Evolutionary conservation across 2,113 vertebrate species (phyloP).

Genomic region (Sander vitreus): DNA sequence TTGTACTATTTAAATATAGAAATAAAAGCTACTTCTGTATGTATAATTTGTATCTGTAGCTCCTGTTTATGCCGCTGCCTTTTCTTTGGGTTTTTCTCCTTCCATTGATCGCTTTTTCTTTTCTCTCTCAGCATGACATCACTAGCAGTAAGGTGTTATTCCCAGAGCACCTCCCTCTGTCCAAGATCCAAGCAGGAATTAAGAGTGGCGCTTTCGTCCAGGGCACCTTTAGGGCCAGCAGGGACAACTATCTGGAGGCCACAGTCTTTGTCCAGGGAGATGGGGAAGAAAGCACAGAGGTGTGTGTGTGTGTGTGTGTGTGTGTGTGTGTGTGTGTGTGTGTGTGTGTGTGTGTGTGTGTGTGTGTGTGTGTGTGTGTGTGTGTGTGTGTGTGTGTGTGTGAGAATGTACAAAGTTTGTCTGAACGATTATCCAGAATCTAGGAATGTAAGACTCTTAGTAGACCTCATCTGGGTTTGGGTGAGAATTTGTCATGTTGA

Average conservation of each 20-base stretch:
- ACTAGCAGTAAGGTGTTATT: constrained; percentile 91
- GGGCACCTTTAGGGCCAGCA: constrained; percentile 93
- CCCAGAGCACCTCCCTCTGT: constrained; percentile 94
- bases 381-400: not conserved
- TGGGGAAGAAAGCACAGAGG: constrained; percentile 90
- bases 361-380: not conserved
- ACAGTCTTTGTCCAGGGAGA: constrained; percentile 95
- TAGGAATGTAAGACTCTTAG: not conserved
- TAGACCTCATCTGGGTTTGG: not conserved
- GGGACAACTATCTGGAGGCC: constrained; percentile 98
- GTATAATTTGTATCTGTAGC: not conserved
- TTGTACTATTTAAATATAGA: not conserved
- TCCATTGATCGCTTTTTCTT: not conserved
- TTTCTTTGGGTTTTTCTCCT: constrained; percentile 1
- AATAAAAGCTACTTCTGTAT: not conserved
- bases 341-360: too few species aligned
- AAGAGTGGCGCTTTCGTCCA: constrained; percentile 92
- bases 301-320: constrained; percentile 46
- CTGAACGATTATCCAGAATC: not conserved
- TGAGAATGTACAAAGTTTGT: not conserved
- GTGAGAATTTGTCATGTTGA: not conserved
- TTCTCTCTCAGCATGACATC: constrained; percentile 88
- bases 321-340: too few species aligned
- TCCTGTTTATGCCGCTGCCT: not conserved
- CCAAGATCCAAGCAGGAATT: constrained; percentile 94